phyloP scores from a whole-genome alignment of 2,113 vertebrate species.

The Larimichthys crocea region DNA sequence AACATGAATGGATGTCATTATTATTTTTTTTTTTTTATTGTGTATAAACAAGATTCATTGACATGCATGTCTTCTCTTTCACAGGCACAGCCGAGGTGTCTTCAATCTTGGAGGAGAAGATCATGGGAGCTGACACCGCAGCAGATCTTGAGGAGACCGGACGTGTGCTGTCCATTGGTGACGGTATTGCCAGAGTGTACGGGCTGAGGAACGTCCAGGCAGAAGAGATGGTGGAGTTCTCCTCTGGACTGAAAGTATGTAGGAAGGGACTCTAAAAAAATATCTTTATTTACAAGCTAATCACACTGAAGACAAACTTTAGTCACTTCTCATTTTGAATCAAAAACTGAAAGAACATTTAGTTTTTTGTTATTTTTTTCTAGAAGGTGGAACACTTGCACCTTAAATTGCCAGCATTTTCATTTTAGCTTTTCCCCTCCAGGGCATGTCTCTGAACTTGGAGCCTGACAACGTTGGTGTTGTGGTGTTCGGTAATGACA shows the following conservation, averaged over 20 bases:
- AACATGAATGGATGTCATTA: not conserved
- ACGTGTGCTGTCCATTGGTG: slow-evolving; percentile 96
- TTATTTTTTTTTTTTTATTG: not conserved
- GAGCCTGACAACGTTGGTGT: slow-evolving; percentile 99
- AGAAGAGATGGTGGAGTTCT: slow-evolving; percentile 99
- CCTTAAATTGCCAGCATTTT: not conserved
- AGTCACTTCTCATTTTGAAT: not conserved
- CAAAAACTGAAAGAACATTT: not conserved
- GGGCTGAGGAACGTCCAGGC: slow-evolving; percentile 98
- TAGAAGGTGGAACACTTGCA: not conserved
- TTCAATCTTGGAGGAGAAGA: slow-evolving; percentile 96
- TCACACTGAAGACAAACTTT: not conserved
- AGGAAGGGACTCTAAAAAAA: not conserved
- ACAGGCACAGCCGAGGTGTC: slow-evolving; percentile 96
- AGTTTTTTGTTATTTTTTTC: not conserved
- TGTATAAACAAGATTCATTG: not conserved
- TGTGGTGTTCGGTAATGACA: slow-evolving; percentile 99
- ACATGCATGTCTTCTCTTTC: not conserved
- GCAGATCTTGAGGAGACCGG: slow-evolving; percentile 97
- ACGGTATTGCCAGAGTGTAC: slow-evolving; percentile 97
- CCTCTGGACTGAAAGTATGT: slow-evolving; percentile 94
- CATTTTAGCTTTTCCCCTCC: not conserved
- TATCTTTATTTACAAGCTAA: not conserved
- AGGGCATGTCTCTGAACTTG: slow-evolving; percentile 99
- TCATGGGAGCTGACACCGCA: slow-evolving; percentile 93